A percentile compares a stretch with the other conserved stretches of the same genome.
These are phyloP conservation scores for Abrostola tripartita DNA, from an alignment of 2,888 invertebrate species.

Conservation along the genomic window DNA sequence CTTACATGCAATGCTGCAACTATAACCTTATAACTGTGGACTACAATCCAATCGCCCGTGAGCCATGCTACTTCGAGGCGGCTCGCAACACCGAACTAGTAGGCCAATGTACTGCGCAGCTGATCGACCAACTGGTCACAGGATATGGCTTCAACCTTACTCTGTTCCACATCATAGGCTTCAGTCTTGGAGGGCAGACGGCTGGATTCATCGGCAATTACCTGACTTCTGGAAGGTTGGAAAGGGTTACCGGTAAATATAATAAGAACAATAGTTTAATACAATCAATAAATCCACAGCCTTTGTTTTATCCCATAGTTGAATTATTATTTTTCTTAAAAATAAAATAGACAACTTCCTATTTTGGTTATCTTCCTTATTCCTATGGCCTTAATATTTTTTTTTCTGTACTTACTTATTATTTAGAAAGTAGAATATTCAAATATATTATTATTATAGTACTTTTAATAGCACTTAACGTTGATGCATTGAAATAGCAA, in stretches of 20 bases:
- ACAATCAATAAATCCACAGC: no score
- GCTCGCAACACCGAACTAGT: constrained; percentile 88
- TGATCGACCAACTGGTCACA: constrained; percentile 86
- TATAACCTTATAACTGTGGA: constrained; percentile 90
- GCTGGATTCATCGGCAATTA: constrained; percentile 86
- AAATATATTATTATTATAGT: no score
- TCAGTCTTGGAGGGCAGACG: constrained; percentile 90
- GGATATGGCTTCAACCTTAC: constrained; percentile 76
- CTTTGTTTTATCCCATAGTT: no score
- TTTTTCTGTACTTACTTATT: no score
- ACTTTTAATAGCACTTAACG: no score
- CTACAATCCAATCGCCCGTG: constrained; percentile 87
- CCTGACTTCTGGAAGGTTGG: constrained; percentile 78
- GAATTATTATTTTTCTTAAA: no score
- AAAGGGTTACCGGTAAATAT: constrained; percentile 86
- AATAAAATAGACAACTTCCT: no score
- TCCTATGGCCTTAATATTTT: no score
- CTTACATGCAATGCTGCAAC: constrained; percentile 85
- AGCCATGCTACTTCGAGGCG: constrained; percentile 89
- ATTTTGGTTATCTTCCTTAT: no score
- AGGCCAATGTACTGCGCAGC: constrained; percentile 89
- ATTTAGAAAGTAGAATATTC: no score
- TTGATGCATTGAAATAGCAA: no score
- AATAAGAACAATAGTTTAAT: neutral
- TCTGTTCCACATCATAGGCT: constrained; percentile 89